Evolutionary conservation across 2,888 invertebrate species (phyloP).

Genomic region (Diadegma fenestrale): DNA sequence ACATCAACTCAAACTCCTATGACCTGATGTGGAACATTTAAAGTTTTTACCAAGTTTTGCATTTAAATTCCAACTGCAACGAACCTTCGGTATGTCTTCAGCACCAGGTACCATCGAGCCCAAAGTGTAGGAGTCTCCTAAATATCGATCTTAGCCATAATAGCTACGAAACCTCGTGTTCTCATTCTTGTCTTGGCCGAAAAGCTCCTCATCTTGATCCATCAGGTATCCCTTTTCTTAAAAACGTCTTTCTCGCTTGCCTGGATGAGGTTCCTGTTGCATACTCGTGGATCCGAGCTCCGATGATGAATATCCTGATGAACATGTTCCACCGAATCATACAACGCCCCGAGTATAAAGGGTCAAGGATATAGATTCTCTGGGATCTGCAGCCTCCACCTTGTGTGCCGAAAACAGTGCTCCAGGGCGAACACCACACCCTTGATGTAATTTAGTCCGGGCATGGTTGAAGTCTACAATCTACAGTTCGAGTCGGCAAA

Average conservation of each 20-base stretch:
- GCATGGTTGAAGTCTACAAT: background rate
- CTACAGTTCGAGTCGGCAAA: background rate
- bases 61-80: background rate
- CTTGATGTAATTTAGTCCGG: background rate
- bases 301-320: background rate
- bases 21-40: background rate
- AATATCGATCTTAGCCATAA: background rate
- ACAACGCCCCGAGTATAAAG: background rate
- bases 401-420: background rate
- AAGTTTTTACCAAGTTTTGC: background rate
- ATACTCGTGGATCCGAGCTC: background rate
- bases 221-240: background rate
- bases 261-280: background rate
- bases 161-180: background rate
- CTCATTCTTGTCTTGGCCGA: background rate
- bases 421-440: background rate
- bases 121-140: background rate
- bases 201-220: background rate
- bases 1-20: background rate
- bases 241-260: background rate
- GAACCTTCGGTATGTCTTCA: background rate
- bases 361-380: slow-evolving; percentile 1
- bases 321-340: background rate
- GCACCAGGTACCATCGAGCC: background rate
- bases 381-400: background rate